Evolutionary conservation across 2,113 vertebrate genomes (phyloP), one percentile per base, ranked within the genome.

Genomic region (Pseudorhombus dupliciocellatus): DNA sequence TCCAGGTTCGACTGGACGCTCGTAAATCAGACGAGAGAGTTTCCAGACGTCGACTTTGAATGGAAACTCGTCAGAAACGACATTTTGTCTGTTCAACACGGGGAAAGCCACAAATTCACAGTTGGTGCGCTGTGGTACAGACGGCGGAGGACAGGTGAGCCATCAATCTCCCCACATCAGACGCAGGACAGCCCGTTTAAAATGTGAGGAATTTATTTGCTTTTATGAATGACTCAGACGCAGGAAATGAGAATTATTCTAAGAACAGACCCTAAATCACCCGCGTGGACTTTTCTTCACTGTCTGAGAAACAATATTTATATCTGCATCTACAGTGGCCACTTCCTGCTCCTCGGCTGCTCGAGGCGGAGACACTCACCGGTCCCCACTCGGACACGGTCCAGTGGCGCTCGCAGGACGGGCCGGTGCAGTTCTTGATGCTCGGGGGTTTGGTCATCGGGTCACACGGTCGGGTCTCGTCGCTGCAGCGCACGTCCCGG

Each of bases 331-430:
- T 16, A 44, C 40, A 44, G 40, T 18, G 18, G 7, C 40, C 10
- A 37, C 10, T 37, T 37, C 34, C 34, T 37, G 12, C 12, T 44
- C n/a, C n/a, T n/a, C n/a, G n/a, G n/a, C n/a, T n/a, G n/a, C n/a
- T n/a, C n/a, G n/a, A n/a, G n/a, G n/a, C 2, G 1, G 0, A 53
- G 10, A 34, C 34, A 84, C 96, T 96, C 92, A 99, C 97, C 60
- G 97, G 97, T 18, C 97, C 97, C 97, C 97, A 99, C 85, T 98
- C 97, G 0, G 97, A 99, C 55, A 96, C 94, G 0, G 97, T 98
- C 97, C 97, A 99, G 28, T 96, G 97, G 15, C 97, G 95, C 81
- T 98, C 97, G 0, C 97, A 99, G 55, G 97, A 95, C 0, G 96
- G 95, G 0, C 97, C 97, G 0, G 95, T 96, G 91, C 97, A 99